Conservation (phyloP, 2,113 vertebrate genomes). For the Caretta caretta region DNA sequence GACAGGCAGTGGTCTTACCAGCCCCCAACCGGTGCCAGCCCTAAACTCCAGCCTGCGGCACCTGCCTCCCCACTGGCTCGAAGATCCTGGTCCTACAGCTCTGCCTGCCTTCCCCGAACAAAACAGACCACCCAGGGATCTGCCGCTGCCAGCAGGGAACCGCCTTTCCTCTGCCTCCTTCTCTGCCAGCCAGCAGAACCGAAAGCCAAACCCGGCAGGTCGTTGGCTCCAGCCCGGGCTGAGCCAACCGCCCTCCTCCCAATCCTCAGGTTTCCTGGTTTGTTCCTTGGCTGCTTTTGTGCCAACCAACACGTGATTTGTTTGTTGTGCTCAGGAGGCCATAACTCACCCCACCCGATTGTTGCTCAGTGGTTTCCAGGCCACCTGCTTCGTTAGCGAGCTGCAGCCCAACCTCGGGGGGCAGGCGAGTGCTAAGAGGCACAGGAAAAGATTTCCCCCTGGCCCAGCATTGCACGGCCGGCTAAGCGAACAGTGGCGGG, state of each 20-base stretch:
- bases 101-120: not conserved
- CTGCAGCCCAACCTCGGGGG: not conserved
- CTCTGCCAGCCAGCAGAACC: not conserved
- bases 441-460: too few species aligned
- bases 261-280: not conserved
- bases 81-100: not conserved
- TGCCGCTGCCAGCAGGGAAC: not conserved
- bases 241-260: too few species aligned
- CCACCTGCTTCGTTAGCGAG: not conserved
- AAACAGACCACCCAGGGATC: not conserved
- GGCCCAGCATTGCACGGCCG: too few species aligned
- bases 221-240: too few species aligned
- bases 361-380: not conserved
- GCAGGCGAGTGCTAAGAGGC: too few species aligned
- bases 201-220: too few species aligned
- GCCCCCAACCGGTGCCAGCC: not conserved
- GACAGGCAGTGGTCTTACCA: not conserved
- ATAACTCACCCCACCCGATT: not conserved
- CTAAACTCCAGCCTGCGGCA: too few species aligned
- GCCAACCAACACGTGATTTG: not conserved
- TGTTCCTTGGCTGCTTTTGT: not conserved
- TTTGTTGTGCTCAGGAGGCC: not conserved
- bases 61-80: not conserved
- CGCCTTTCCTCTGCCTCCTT: not conserved
- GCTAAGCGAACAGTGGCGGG: not conserved